Evolutionary conservation across 92 coral and sea anemone genomes (phyloP).

Genomic region (Phenganax stokvisi): DNA sequence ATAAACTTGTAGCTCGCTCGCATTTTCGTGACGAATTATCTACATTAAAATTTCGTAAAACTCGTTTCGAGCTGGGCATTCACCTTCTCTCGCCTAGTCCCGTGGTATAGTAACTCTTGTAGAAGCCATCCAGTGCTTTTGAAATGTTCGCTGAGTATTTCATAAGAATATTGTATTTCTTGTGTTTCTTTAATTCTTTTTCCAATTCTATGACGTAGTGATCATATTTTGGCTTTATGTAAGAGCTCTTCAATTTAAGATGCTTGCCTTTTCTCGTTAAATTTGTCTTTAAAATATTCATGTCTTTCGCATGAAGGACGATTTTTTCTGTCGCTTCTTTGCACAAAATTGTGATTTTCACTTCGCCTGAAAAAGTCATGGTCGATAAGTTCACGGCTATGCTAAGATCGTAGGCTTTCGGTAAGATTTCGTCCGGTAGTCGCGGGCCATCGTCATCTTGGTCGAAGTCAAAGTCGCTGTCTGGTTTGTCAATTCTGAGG

Average conservation of each 20-base stretch:
- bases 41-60: too few species aligned
- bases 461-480: slow-evolving; percentile 41
- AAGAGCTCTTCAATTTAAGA: slow-evolving; percentile 49
- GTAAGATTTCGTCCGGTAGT: slow-evolving; percentile 64
- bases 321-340: slow-evolving; percentile 52
- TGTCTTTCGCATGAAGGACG: slow-evolving; percentile 60
- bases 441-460: slow-evolving; percentile 60
- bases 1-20: not conserved
- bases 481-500: slow-evolving; percentile 30
- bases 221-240: slow-evolving; percentile 63
- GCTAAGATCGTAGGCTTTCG: slow-evolving; percentile 63
- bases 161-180: slow-evolving; percentile 58
- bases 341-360: slow-evolving; percentile 59
- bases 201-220: slow-evolving; percentile 67
- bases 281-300: slow-evolving; percentile 52
- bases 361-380: slow-evolving; percentile 64
- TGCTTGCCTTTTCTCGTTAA: slow-evolving; percentile 52
- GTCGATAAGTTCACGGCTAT: slow-evolving; percentile 63
- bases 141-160: slow-evolving; percentile 62
- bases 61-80: not conserved
- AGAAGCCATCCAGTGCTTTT: slow-evolving; percentile 86
- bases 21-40: too few species aligned
- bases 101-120: slow-evolving; percentile 92
- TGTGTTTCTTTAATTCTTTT: slow-evolving; percentile 49
- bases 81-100: slow-evolving; percentile 76